A percentile compares a stretch with the other conserved stretches of the same genome.
Conservation (phyloP, 2,113 vertebrate species). For the Mionectes macconnelli region DNA sequence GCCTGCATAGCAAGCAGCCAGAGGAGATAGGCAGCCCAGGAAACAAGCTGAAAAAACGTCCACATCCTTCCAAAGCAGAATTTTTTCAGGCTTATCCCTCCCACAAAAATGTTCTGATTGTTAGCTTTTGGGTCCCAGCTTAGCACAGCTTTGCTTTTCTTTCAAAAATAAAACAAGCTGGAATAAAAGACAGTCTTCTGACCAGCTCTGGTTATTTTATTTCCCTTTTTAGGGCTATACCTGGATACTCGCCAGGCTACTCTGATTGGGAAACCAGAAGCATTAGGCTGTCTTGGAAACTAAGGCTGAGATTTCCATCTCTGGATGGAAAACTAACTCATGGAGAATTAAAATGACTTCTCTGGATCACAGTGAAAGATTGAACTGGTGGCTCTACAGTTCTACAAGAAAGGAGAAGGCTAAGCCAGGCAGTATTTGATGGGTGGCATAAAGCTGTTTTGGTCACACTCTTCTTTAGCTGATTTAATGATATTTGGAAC, state of each 20-base stretch:
- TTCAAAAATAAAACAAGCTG: neutral
- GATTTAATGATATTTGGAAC: neutral
- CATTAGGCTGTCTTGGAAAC: neutral
- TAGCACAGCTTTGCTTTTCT: neutral
- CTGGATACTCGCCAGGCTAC: neutral
- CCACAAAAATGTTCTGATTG: slow-evolving; percentile 28
- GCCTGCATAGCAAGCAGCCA: neutral
- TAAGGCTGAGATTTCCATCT: neutral
- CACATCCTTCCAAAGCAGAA: neutral
- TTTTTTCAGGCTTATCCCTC: slow-evolving; percentile 15
- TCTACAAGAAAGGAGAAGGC: neutral
- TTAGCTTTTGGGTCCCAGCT: neutral
- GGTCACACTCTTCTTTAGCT: neutral
- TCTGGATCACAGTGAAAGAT: neutral
- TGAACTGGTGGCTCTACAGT: neutral
- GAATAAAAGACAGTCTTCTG: neutral
- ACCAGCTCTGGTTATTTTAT: neutral
- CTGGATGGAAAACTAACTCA: neutral
- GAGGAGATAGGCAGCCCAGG: neutral
- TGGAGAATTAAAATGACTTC: neutral
- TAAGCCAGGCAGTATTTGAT: neutral
- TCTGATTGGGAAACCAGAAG: neutral
- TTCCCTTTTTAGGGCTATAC: neutral
- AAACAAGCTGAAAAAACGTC: neutral
- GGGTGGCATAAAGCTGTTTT: neutral